A percentile compares a stretch with the other conserved stretches of the same genome.
These are phyloP conservation scores for Phymatocera aterrima DNA, from an alignment of 2,888 invertebrate species.

Conservation along the genomic window DNA sequence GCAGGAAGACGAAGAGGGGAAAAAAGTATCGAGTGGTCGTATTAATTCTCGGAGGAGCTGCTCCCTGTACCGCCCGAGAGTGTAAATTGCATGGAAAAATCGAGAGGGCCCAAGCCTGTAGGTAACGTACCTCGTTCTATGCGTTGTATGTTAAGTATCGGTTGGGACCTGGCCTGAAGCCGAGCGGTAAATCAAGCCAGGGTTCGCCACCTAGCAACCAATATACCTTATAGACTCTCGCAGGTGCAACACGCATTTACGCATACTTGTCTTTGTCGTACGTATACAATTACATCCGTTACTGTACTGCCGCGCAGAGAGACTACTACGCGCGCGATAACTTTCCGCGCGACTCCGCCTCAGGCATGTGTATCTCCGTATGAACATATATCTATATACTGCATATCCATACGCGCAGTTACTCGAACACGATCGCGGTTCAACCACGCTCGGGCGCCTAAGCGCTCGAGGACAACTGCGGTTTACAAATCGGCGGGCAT, in stretches of 20 bases:
- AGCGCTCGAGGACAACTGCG: too few relatives aligned
- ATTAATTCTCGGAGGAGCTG: conserved; percentile 37
- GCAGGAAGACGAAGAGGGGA: not conserved
- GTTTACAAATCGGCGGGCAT: too few relatives aligned
- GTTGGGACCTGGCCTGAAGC: conserved; percentile 60
- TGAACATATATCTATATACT: too few relatives aligned
- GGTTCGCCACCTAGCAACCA: conserved; percentile 58
- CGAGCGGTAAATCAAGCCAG: conserved; percentile 61
- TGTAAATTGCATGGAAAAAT: conserved; percentile 34
- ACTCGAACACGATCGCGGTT: too few relatives aligned
- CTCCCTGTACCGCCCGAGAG: not conserved
- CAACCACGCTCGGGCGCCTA: too few relatives aligned
- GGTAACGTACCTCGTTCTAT: conserved; percentile 32
- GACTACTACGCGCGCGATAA: not conserved
- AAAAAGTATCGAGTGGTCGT: conserved; percentile 3
- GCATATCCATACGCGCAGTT: too few relatives aligned
- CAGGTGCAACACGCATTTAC: conserved; percentile 33
- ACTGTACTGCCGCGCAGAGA: too few relatives aligned
- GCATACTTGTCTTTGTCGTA: conserved; percentile 20
- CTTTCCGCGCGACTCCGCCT: not conserved
- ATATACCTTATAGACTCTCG: conserved; percentile 51
- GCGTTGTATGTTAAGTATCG: conserved; percentile 62
- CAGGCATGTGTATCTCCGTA: too few relatives aligned
- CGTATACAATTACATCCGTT: conserved; percentile 43
- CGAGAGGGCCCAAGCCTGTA: conserved; percentile 15